These are phyloP conservation scores for Lipotes vexillifer DNA, from an alignment of 2,113 vertebrate species.

Conservation along the genomic window DNA sequence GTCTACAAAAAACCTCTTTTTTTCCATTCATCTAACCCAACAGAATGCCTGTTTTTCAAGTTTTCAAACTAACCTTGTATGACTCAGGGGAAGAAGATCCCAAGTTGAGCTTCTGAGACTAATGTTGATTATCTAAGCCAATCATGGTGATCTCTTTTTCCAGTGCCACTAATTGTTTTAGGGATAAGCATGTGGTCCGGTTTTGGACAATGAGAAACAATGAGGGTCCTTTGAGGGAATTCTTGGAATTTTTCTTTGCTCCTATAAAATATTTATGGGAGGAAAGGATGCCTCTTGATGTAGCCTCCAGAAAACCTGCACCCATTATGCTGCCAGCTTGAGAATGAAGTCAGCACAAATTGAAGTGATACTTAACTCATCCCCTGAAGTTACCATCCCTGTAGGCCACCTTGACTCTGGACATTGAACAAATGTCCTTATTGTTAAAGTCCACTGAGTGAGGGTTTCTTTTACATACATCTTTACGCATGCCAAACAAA, in stretches of 20 bases:
- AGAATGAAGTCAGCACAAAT: neutral
- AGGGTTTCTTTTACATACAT: neutral
- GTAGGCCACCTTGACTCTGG: neutral
- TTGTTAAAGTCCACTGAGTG: neutral
- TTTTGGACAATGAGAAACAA: neutral
- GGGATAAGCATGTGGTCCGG: accelerated
- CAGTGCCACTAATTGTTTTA: neutral
- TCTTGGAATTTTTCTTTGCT: neutral
- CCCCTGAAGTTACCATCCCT: neutral
- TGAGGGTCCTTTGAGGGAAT: neutral
- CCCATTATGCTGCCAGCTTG: neutral
- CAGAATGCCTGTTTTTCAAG: neutral
- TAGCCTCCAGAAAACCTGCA: neutral
- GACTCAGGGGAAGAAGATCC: neutral
- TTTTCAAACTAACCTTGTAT: neutral
- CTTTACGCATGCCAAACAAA: neutral
- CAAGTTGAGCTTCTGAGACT: neutral
- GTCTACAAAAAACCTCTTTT: neutral
- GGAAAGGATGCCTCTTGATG: neutral
- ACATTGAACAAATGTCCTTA: neutral
- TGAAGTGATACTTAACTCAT: neutral
- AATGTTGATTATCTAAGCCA: neutral
- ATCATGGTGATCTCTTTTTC: neutral
- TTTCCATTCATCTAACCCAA: neutral
- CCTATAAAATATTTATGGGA: neutral